Evolutionary conservation across 2,113 vertebrate genomes (phyloP), one percentile per base, ranked within the genome.

Genomic region (Austrofundulus limnaeus): DNA sequence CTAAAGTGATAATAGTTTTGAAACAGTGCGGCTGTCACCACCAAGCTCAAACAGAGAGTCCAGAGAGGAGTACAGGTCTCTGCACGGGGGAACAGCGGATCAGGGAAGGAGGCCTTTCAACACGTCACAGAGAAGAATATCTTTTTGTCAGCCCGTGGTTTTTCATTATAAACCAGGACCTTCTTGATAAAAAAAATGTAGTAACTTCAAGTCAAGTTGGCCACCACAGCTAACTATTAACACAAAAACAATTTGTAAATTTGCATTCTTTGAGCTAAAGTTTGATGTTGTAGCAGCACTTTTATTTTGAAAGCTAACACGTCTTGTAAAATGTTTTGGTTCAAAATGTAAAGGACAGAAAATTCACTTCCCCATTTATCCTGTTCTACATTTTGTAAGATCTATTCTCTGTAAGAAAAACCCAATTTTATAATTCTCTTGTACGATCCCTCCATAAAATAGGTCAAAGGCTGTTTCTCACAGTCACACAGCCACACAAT

Each of bases 11-110:
- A 87, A 90, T 78, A 28, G 61, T 70, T 56, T 62, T 45, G 31
- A 52, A 80, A 66, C 82, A 77, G 62, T 43, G 67, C n/a, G 39
- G 60, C 86, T 87, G 85, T 89, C 87, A 87, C 58, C 87, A 82
- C 83, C 61, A 80, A 43, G 38, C 51, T 80, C 53, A 75, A 34
- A 52, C 78, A 51, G 60, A 51, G 60, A 24, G 42, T 58, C 67
- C 66, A 47, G 66, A 58, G 71, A 62, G 45, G 75, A 78, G 39
- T 55, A 17, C 60, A 28, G 66, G 68, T 59, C 66, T 83, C 42
- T 7, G 68, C 70, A 31, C 58, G 11, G 38, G 53, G 69, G 64
- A 25, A 61, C 47, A 28, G 50, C 50, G 3, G 41, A 16, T 61
- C 77, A 86, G 85, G 81, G 87, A 87, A 81, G 28, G 37, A 39